These are phyloP conservation scores for Rhinogobio ventralis DNA, from an alignment of 2,797 vertebrate genomes.

Conservation along the genomic window DNA sequence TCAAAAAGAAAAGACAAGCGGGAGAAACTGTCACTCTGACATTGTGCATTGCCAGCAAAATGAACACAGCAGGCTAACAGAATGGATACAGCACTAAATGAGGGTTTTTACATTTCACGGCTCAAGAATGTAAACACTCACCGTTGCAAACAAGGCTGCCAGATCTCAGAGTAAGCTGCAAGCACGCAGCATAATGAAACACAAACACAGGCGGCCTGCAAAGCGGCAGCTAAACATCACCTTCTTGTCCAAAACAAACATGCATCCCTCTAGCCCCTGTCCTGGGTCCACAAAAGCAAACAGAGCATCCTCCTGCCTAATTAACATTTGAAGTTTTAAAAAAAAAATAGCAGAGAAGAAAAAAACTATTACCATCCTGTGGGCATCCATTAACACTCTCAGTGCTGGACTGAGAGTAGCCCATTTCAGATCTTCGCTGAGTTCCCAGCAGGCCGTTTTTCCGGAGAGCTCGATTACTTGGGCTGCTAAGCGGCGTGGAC, in stretches of 20 bases:
- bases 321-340: neutral
- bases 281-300: conserved; percentile 17
- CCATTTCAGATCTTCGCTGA: conserved; percentile 69
- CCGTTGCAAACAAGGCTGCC: neutral
- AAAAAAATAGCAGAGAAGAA: neutral
- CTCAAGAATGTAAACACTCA: conserved; percentile 25
- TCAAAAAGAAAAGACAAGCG: neutral
- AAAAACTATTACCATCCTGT: conserved; percentile 76
- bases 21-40: neutral
- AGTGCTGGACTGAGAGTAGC: conserved; percentile 81
- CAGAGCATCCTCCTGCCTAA: neutral
- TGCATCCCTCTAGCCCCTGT: conserved; percentile 11
- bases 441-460: conserved; percentile 75
- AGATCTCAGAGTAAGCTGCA: conserved; percentile 11
- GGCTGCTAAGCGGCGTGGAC: conserved; percentile 72
- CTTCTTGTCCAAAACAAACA: conserved; percentile 70
- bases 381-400: conserved; percentile 87
- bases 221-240: conserved; percentile 67
- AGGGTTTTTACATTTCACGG: neutral
- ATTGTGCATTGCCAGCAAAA: conserved; percentile 9
- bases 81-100: conserved; percentile 6
- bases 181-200: conserved; percentile 66
- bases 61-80: neutral
- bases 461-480: conserved; percentile 70
- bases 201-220: conserved; percentile 64